These are phyloP conservation scores for Hypomecis punctinalis DNA, from an alignment of 2,888 invertebrate species.

Conservation along the genomic window DNA sequence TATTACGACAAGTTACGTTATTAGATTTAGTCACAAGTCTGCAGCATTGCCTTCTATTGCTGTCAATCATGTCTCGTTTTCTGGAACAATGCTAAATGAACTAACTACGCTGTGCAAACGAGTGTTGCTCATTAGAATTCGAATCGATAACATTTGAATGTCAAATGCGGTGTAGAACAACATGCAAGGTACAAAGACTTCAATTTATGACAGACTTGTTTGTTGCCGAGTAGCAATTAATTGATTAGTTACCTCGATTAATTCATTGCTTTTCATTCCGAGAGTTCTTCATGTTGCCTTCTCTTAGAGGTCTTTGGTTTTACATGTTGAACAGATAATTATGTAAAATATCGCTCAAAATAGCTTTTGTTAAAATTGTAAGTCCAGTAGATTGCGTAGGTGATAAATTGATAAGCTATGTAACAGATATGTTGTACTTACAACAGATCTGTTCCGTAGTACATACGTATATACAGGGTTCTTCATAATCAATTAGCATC, in stretches of 20 bases:
- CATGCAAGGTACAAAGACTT: constrained; percentile 29
- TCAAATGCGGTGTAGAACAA: constrained; percentile 41
- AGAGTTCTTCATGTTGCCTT: too few species aligned
- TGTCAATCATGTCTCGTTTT: constrained; percentile 31
- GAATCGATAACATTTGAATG: constrained; percentile 48
- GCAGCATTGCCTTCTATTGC: constrained; percentile 31
- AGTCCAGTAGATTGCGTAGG: too few species aligned
- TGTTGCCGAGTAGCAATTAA: constrained; percentile 23
- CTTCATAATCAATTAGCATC: too few species aligned
- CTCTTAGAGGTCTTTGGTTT: too few species aligned
- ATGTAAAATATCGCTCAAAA: too few species aligned
- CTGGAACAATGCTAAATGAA: constrained; percentile 33
- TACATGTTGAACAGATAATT: too few species aligned
- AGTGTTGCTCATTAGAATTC: constrained; percentile 45
- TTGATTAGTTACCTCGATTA: constrained; percentile 16
- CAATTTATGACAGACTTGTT: constrained; percentile 35
- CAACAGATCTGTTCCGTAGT: too few species aligned
- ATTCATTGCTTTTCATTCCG: neutral
- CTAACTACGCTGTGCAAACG: constrained; percentile 41
- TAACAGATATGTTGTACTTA: too few species aligned
- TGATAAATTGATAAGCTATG: too few species aligned
- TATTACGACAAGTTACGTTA: too few species aligned
- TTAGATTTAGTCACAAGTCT: constrained; percentile 7
- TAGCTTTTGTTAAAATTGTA: too few species aligned
- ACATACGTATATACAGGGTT: too few species aligned